Percentiles rank a stretch among this genome's conserved stretches.
These are phyloP conservation scores for Hirtodrosophila trivittata DNA, from an alignment of 2,888 invertebrate species.

Conservation along the genomic window DNA sequence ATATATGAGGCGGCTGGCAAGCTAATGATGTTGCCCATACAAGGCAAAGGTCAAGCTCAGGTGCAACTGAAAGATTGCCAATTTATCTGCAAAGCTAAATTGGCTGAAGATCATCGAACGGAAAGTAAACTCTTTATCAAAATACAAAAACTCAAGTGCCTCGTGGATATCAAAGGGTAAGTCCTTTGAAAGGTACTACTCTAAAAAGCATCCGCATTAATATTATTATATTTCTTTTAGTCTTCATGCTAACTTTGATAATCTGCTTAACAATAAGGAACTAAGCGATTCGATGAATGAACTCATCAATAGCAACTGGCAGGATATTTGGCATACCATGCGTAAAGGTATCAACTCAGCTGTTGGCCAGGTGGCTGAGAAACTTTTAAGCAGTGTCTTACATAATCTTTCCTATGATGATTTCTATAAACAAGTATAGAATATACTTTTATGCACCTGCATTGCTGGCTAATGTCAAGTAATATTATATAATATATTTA, in stretches of 20 bases:
- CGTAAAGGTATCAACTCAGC: slow-evolving; percentile 63
- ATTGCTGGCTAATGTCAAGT: too few species aligned
- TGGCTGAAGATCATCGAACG: slow-evolving; percentile 22
- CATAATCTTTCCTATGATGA: slow-evolving; percentile 65
- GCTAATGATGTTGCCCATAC: slow-evolving; percentile 81
- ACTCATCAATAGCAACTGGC: slow-evolving; percentile 76
- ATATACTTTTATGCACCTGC: too few species aligned
- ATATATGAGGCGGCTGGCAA: slow-evolving; percentile 81
- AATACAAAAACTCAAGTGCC: slow-evolving; percentile 54
- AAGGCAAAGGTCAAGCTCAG: slow-evolving; percentile 76
- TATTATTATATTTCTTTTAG: slow-evolving; percentile 39
- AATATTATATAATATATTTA: too few species aligned
- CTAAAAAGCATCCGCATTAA: background rate
- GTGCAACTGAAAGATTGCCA: slow-evolving; percentile 60
- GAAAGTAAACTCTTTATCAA: slow-evolving; percentile 47
- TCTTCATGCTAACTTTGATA: slow-evolving; percentile 61
- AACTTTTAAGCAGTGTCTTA: slow-evolving; percentile 46
- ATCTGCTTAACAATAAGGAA: slow-evolving; percentile 67
- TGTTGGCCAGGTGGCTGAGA: slow-evolving; percentile 36
- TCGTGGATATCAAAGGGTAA: slow-evolving; percentile 61
- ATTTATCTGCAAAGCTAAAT: slow-evolving; percentile 47
- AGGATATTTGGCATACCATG: slow-evolving; percentile 71
- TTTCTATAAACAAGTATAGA: slow-evolving; percentile 47
- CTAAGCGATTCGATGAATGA: slow-evolving; percentile 64
- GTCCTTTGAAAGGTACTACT: background rate